These are phyloP conservation scores for Folsomia candida DNA, from an alignment of 2,888 invertebrate genomes.

Conservation along the genomic window DNA sequence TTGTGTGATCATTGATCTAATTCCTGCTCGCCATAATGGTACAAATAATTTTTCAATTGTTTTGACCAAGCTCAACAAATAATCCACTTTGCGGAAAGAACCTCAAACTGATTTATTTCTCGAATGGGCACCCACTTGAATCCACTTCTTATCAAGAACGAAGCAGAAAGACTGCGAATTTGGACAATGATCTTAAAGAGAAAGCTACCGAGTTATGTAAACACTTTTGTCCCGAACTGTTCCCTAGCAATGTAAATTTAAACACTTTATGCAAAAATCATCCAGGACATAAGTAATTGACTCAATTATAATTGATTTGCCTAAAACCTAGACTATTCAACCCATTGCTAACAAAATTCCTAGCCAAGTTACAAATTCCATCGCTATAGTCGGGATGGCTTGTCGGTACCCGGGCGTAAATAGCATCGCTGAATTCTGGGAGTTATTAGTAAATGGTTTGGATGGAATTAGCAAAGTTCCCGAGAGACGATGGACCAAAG, in stretches of 20 bases:
- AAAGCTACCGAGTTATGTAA: too few relatives aligned
- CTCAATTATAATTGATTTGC: too few relatives aligned
- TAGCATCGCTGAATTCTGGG: neutral
- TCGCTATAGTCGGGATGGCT: neutral
- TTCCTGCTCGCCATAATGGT: neutral
- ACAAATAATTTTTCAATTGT: neutral
- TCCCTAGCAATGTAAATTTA: too few relatives aligned
- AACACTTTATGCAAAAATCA: too few relatives aligned
- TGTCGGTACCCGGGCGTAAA: neutral
- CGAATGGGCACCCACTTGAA: neutral
- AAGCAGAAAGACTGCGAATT: too few relatives aligned
- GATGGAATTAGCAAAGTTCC: neutral
- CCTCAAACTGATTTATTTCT: neutral
- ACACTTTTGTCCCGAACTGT: too few relatives aligned
- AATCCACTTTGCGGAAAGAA: neutral
- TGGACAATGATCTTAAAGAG: too few relatives aligned
- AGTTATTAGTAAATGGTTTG: neutral
- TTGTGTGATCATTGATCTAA: neutral
- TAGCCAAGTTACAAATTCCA: constrained; percentile 19
- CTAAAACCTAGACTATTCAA: too few relatives aligned
- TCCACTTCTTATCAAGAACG: too few relatives aligned
- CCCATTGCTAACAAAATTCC: too few relatives aligned
- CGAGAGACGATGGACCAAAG: constrained; percentile 10
- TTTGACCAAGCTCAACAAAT: neutral
- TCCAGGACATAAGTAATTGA: too few relatives aligned